Evolutionary conservation across 2,888 invertebrate species (phyloP).

Genomic region (Gymnosoma rotundatum): DNA sequence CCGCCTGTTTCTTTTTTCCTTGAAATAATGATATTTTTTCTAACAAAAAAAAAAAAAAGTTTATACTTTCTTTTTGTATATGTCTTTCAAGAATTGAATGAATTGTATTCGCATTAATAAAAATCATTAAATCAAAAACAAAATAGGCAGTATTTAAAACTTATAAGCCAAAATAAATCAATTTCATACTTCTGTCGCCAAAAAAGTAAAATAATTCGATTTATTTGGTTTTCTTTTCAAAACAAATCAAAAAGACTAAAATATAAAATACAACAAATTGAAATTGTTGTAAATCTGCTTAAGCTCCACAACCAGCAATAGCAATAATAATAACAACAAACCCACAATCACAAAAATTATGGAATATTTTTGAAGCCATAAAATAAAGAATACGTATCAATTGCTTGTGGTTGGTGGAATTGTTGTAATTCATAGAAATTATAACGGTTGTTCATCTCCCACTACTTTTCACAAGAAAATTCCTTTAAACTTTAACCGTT

Average conservation of each 20-base stretch:
- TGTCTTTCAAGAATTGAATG: constrained; percentile 37
- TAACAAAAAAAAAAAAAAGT: too few species aligned
- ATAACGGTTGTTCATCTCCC: constrained; percentile 15
- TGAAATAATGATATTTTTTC: constrained; percentile 11
- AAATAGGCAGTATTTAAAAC: constrained; percentile 66
- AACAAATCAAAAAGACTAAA: constrained; percentile 16
- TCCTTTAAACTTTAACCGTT: constrained; percentile 43
- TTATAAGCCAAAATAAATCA: constrained; percentile 67
- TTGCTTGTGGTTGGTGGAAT: constrained; percentile 8
- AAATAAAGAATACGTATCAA: background rate
- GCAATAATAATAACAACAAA: constrained; percentile 14
- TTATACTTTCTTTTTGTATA: background rate
- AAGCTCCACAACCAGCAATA: constrained; percentile 51
- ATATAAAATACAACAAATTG: constrained; percentile 62
- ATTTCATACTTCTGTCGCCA: constrained; percentile 65
- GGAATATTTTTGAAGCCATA: constrained; percentile 40
- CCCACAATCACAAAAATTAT: constrained; percentile 19
- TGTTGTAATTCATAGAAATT: background rate
- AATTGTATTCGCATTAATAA: constrained; percentile 61
- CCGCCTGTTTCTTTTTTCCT: background rate
- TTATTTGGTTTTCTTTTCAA: constrained; percentile 28
- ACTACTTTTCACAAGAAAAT: constrained; percentile 40
- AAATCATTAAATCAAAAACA: constrained; percentile 70
- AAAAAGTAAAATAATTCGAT: constrained; percentile 42
- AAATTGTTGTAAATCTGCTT: constrained; percentile 64